These are phyloP conservation scores for Drosophila longiperda DNA, from an alignment of 2,888 invertebrate species.

Conservation along the genomic window DNA sequence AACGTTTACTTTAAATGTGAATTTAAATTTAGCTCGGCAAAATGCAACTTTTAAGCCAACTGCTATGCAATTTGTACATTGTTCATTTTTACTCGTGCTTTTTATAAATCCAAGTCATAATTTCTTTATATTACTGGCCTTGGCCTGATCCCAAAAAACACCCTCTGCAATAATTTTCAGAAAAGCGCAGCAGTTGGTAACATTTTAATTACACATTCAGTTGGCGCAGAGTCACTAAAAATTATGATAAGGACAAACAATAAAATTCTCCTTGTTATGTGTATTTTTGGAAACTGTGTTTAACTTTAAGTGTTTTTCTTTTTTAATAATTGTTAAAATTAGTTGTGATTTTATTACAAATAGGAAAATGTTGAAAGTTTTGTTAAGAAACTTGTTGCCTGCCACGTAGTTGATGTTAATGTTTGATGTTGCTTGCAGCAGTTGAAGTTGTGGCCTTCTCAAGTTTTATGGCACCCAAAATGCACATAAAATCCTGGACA, in stretches of 20 bases:
- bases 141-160: conserved; percentile 13
- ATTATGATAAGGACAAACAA: conserved; percentile 33
- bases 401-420: conserved; percentile 50
- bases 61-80: conserved; percentile 1
- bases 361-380: conserved; percentile 21
- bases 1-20: background rate
- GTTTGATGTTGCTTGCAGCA: conserved; percentile 44
- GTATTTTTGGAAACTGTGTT: conserved; percentile 16
- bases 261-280: conserved; percentile 4
- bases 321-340: conserved; percentile 51
- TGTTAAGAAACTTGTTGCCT: conserved; percentile 8
- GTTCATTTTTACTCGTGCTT: background rate
- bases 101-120: conserved; percentile 34
- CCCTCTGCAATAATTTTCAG: conserved; percentile 5
- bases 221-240: conserved; percentile 43
- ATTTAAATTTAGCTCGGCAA: background rate
- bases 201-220: conserved; percentile 64
- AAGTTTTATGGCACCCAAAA: conserved; percentile 68
- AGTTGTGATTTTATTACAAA: conserved; percentile 39
- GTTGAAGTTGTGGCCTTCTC: conserved; percentile 30
- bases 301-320: conserved; percentile 32
- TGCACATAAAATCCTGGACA: conserved; percentile 68
- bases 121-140: conserved; percentile 47
- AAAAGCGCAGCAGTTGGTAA: conserved; percentile 32
- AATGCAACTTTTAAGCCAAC: background rate